phyloP scores from a whole-genome alignment of 2,113 vertebrate genomes.

The Lepidothrix coronata region DNA sequence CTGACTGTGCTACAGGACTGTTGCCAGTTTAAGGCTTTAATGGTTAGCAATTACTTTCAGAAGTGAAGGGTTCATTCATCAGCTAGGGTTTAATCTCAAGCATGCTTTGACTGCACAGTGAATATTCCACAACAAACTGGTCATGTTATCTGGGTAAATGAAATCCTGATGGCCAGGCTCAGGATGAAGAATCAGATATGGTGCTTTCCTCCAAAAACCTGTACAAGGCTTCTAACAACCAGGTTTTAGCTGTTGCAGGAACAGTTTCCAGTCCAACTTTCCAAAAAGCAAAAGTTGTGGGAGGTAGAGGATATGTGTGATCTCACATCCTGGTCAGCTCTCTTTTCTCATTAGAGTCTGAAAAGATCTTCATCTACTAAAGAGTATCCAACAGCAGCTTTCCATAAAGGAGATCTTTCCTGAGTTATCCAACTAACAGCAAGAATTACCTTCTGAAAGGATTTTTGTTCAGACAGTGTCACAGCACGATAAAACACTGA shows the following conservation, averaged over 20 bases:
- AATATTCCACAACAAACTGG: neutral
- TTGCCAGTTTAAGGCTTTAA: slow-evolving; percentile 28
- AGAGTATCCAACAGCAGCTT: neutral
- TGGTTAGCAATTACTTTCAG: slow-evolving; percentile 33
- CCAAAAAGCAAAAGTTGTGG: neutral
- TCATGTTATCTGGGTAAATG: neutral
- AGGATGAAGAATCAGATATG: neutral
- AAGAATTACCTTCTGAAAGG: neutral
- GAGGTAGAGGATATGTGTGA: neutral
- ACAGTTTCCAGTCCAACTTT: neutral
- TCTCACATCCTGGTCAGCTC: neutral
- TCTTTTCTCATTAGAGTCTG: neutral
- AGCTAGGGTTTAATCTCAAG: slow-evolving; percentile 37
- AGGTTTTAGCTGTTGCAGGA: neutral
- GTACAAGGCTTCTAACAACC: neutral
- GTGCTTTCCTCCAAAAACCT: neutral
- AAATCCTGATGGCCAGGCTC: neutral
- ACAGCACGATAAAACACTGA: fast-evolving
- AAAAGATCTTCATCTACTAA: neutral
- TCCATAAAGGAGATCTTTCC: neutral
- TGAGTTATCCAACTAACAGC: neutral
- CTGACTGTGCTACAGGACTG: neutral
- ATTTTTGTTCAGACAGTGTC: neutral
- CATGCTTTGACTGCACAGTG: neutral
- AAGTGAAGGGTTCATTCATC: slow-evolving; percentile 60